Conservation (phyloP, 2,888 invertebrate genomes). For the Byasa hedistus region DNA sequence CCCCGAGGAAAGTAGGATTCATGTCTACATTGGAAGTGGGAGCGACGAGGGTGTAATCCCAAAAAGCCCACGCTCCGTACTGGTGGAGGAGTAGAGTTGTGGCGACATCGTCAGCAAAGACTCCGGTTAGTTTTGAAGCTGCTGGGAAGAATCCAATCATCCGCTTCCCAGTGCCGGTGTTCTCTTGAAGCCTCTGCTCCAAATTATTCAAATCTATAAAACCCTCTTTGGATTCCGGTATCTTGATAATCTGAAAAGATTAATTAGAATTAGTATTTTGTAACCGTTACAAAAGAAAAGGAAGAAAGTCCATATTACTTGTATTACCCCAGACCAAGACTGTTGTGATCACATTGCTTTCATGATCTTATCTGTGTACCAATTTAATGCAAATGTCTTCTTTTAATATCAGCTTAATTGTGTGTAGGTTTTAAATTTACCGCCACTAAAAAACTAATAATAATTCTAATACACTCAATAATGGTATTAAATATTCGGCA, state of each 20-base stretch:
- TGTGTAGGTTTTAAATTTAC: too few species aligned
- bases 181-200: slow-evolving; percentile 83
- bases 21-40: slow-evolving; percentile 90
- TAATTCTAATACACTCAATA: too few species aligned
- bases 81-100: slow-evolving; percentile 89
- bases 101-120: slow-evolving; percentile 90
- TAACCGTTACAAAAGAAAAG: too few species aligned
- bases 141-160: slow-evolving; percentile 93
- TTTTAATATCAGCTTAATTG: too few species aligned
- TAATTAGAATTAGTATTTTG: slow-evolving; percentile 34
- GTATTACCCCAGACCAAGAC: too few species aligned
- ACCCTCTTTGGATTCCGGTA: slow-evolving; percentile 89
- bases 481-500: too few species aligned
- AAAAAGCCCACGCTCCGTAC: slow-evolving; percentile 90
- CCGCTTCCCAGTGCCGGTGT: slow-evolving; percentile 81
- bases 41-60: slow-evolving; percentile 94
- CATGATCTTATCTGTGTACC: too few species aligned
- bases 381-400: too few species aligned
- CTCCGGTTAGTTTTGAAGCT: slow-evolving; percentile 93
- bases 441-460: too few species aligned
- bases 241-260: slow-evolving; percentile 85
- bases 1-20: slow-evolving; percentile 87
- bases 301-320: too few species aligned
- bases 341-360: too few species aligned
- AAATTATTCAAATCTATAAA: slow-evolving; percentile 88